phyloP scores from a whole-genome alignment of 2,113 vertebrate genomes.

The Camelus bactrianus region DNA sequence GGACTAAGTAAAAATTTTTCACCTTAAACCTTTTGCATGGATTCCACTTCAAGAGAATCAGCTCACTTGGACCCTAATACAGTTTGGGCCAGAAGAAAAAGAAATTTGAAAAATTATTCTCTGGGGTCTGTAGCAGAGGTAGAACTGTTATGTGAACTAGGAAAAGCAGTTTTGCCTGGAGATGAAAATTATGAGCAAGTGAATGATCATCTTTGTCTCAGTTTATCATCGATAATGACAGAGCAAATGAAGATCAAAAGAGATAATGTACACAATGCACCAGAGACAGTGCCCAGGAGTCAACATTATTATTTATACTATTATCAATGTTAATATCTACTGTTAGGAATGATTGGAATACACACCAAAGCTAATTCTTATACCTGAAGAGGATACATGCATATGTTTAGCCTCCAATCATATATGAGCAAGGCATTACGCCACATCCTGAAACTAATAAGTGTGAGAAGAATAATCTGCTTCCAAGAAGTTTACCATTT shows the following conservation, averaged over 20 bases:
- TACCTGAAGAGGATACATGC: not conserved
- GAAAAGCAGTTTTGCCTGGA: not conserved
- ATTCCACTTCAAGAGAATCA: not conserved
- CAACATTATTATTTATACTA: not conserved
- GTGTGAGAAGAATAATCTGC: not conserved
- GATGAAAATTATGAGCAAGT: not conserved
- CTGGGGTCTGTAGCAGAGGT: not conserved
- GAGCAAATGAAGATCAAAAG: not conserved
- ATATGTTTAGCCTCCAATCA: not conserved
- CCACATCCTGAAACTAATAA: not conserved
- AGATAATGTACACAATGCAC: not conserved
- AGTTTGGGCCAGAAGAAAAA: not conserved
- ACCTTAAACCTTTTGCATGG: not conserved
- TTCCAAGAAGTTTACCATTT: not conserved
- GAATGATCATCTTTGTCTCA: not conserved
- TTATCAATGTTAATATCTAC: not conserved
- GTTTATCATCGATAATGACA: not conserved
- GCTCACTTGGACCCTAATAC: not conserved
- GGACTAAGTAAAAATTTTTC: not conserved
- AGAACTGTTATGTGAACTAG: not conserved
- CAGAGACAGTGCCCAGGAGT: not conserved
- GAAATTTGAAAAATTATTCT: not conserved
- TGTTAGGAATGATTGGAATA: not conserved
- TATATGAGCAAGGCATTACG: not conserved
- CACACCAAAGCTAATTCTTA: not conserved